phyloP scores from a whole-genome alignment of 2,113 vertebrate species.

The Baryphthengus martii region DNA sequence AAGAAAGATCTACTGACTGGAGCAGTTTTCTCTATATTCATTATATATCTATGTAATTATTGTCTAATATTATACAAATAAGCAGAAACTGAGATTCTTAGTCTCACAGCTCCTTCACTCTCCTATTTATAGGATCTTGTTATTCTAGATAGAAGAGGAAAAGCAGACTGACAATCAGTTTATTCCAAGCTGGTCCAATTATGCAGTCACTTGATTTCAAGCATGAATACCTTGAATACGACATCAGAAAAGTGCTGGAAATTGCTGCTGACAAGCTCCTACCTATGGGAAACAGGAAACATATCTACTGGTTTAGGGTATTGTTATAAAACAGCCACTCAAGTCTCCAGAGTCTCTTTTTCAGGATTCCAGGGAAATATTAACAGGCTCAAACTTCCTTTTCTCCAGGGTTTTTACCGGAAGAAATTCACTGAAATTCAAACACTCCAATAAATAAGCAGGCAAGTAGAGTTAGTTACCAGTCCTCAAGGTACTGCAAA shows the following conservation, averaged over 20 bases:
- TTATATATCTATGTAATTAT: not conserved
- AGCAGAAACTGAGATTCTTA: not conserved
- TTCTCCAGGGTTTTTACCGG: not conserved
- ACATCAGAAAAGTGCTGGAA: conserved; percentile 4
- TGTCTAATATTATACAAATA: not conserved
- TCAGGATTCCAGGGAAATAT: conserved; percentile 4
- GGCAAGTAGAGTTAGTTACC: not conserved
- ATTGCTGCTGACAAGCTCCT: conserved; percentile 16
- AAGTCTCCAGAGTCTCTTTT: not conserved
- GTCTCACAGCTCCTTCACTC: not conserved
- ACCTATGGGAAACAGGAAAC: conserved; percentile 18
- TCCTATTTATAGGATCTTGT: not conserved
- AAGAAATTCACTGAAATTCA: not conserved
- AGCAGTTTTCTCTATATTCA: not conserved
- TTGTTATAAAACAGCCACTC: not conserved
- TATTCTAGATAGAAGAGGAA: not conserved
- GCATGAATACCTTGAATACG: not conserved
- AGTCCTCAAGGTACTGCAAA: not conserved
- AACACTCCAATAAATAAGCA: conserved; percentile 1
- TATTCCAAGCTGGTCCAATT: conserved; percentile 42
- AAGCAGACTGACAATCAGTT: not conserved
- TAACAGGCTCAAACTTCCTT: not conserved
- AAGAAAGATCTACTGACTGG: not conserved
- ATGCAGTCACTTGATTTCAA: not conserved
- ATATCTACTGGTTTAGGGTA: not conserved